phyloP scores from a whole-genome alignment of 2,888 invertebrate genomes.

The Ochropleura plecta region DNA sequence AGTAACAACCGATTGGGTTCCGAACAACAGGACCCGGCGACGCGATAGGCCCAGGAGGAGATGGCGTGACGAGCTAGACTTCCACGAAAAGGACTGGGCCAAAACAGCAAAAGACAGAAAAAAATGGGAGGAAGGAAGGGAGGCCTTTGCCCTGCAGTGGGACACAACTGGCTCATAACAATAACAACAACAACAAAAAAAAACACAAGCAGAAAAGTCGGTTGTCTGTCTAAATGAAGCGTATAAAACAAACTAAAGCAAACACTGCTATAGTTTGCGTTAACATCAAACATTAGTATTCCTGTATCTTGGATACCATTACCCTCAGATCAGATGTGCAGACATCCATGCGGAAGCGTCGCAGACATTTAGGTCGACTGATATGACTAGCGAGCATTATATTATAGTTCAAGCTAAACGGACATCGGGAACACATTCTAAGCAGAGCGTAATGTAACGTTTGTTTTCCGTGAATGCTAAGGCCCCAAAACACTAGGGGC shows the following conservation, averaged over 20 bases:
- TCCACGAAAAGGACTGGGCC: no score
- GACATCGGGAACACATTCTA: slow-evolving; percentile 21
- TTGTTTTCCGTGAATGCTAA: neutral
- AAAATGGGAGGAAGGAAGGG: no score
- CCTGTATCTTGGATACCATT: slow-evolving; percentile 40
- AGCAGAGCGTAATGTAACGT: neutral
- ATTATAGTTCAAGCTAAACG: slow-evolving; percentile 9
- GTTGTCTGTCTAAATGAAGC: neutral
- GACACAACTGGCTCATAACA: no score
- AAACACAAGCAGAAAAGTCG: neutral
- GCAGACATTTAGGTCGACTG: slow-evolving; percentile 47
- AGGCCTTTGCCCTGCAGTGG: no score
- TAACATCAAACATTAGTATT: slow-evolving; percentile 38
- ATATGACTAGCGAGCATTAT: slow-evolving; percentile 31
- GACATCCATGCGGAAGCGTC: slow-evolving; percentile 37
- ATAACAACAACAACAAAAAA: no score
- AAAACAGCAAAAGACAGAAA: no score
- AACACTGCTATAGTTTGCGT: neutral
- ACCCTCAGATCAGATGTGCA: slow-evolving; percentile 40
- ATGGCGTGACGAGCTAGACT: no score
- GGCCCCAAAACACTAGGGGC: neutral
- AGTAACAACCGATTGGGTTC: no score
- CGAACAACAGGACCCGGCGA: no score
- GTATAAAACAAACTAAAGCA: neutral
- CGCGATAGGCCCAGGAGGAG: no score